Percentiles rank a stretch among this genome's conserved stretches.
Evolutionary conservation across 2,888 invertebrate species (phyloP).

Genomic region (Hypselothyrea guttata): DNA sequence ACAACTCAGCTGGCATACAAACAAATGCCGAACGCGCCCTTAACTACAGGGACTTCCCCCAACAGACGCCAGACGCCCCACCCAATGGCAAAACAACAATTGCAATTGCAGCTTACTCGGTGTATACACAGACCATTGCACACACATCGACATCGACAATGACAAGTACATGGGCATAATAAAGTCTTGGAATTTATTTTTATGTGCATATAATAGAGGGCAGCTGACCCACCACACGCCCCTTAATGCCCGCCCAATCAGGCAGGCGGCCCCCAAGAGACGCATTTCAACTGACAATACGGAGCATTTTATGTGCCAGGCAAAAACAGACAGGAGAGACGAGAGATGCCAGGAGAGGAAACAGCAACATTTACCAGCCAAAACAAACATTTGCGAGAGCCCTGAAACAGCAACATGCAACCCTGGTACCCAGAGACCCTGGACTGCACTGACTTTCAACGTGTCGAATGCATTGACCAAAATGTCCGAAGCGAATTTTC

Average conservation of each 20-base stretch:
- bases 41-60: neutral
- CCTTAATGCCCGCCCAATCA: constrained; percentile 36
- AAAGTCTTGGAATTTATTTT: constrained; percentile 78
- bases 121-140: constrained; percentile 69
- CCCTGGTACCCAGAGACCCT: constrained; percentile 10
- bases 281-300: constrained; percentile 70
- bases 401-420: constrained; percentile 15
- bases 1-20: constrained; percentile 21
- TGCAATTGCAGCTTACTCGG: constrained; percentile 34
- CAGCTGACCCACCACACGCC: constrained; percentile 33
- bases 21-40: constrained; percentile 54
- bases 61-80: neutral
- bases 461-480: constrained; percentile 54
- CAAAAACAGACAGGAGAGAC: too few relatives aligned
- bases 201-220: constrained; percentile 76
- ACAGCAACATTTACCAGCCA: constrained; percentile 44
- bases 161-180: constrained; percentile 77
- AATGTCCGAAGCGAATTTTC: constrained; percentile 72
- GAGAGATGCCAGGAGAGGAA: constrained; percentile 22
- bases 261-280: constrained; percentile 62
- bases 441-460: constrained; percentile 38
- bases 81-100: constrained; percentile 31
- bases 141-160: constrained; percentile 71
- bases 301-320: constrained; percentile 60
- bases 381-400: constrained; percentile 37